These are phyloP conservation scores for Sinodicranocentrus sp. DNA, from an alignment of 2,888 invertebrate species.

Conservation along the genomic window DNA sequence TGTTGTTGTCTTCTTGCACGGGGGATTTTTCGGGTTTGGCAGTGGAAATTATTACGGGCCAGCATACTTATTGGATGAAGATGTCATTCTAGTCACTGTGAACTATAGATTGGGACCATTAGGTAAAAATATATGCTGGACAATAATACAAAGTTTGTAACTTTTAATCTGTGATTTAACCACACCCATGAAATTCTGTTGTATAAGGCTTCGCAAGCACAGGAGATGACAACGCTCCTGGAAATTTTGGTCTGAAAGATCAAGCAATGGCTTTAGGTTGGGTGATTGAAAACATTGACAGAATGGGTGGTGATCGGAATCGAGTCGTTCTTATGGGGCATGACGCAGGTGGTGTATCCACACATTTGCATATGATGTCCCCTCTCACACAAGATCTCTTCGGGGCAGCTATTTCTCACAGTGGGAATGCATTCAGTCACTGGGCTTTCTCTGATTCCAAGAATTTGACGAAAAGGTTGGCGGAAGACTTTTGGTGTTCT, in stretches of 20 bases:
- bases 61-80: conserved; percentile 53
- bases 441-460: conserved; percentile 68
- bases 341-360: conserved; percentile 60
- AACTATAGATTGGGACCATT: conserved; percentile 71
- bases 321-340: conserved; percentile 69
- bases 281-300: conserved; percentile 66
- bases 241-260: conserved; percentile 62
- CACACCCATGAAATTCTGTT: neutral
- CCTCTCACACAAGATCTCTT: conserved; percentile 65
- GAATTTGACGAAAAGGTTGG: conserved; percentile 61
- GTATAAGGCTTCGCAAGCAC: conserved; percentile 1
- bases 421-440: conserved; percentile 70
- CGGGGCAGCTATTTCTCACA: conserved; percentile 58
- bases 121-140: too few species aligned
- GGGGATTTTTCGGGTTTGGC: conserved; percentile 62
- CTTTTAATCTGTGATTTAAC: neutral
- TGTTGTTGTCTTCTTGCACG: conserved; percentile 58
- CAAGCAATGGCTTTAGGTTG: conserved; percentile 67
- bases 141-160: neutral
- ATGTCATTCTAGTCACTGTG: conserved; percentile 68
- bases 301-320: conserved; percentile 67
- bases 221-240: conserved; percentile 55
- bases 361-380: conserved; percentile 72
- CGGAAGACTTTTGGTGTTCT: conserved; percentile 69
- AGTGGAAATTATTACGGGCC: conserved; percentile 63